Evolutionary conservation across 1,140 invertebrate species (phyloP).

Genomic region (Chionoecetes opilio): DNA sequence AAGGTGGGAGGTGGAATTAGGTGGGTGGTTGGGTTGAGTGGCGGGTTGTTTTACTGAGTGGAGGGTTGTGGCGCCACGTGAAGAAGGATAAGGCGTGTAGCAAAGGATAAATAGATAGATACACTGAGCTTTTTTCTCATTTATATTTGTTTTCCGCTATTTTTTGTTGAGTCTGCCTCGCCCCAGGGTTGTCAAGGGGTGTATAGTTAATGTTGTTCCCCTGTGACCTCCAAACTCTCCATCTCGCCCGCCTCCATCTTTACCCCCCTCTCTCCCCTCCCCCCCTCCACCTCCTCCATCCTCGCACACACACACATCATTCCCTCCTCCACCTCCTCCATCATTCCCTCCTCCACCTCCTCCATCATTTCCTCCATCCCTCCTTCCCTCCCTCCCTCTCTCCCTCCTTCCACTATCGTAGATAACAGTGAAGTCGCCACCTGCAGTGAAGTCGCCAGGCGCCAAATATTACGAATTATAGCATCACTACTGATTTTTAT

Average conservation of each 20-base stretch:
- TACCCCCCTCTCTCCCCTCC: too few relatives aligned
- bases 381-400: too few relatives aligned
- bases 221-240: background rate
- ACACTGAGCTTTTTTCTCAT: constrained; percentile 17
- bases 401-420: too few relatives aligned
- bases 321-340: background rate
- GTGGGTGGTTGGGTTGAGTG: background rate
- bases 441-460: too few relatives aligned
- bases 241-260: background rate
- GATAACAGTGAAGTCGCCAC: too few relatives aligned
- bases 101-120: background rate
- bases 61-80: background rate
- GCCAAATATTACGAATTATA: too few relatives aligned
- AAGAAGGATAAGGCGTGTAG: background rate
- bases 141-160: background rate
- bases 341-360: background rate
- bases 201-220: background rate
- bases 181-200: background rate
- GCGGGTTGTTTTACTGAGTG: background rate
- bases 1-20: background rate
- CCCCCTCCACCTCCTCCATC: too few relatives aligned
- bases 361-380: background rate
- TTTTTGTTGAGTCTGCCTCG: constrained; percentile 6
- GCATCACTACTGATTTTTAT: too few relatives aligned
- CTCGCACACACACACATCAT: too few relatives aligned